Evolutionary conservation across 2,888 invertebrate genomes (phyloP).

Genomic region (Synanthedon vespiformis): DNA sequence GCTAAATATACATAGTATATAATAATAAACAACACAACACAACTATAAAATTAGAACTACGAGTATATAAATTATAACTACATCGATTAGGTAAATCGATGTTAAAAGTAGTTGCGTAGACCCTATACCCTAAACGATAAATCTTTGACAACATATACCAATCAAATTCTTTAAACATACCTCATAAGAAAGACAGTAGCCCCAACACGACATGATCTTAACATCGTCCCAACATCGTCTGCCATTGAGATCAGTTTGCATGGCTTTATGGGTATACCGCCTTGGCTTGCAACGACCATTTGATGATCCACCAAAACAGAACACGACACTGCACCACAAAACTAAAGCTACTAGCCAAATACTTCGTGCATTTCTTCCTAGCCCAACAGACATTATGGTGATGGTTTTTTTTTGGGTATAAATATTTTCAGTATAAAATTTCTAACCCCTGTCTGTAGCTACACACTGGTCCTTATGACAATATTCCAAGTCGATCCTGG

Average conservation of each 20-base stretch:
- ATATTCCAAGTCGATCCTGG: constrained; percentile 13
- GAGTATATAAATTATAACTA: too few species aligned
- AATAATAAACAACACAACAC: too few species aligned
- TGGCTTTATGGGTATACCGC: constrained; percentile 44
- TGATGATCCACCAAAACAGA: constrained; percentile 21
- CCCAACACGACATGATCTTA: constrained; percentile 85
- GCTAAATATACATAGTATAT: too few species aligned
- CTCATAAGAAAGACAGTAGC: constrained; percentile 87
- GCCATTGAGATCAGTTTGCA: constrained; percentile 70
- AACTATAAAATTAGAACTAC: too few species aligned
- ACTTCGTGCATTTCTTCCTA: constrained; percentile 10
- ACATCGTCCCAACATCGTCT: constrained; percentile 83
- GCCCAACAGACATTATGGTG: background rate
- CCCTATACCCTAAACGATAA: too few species aligned
- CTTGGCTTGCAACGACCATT: constrained; percentile 41
- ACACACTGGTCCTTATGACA: constrained; percentile 24
- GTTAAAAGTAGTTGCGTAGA: too few species aligned
- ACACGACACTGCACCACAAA: constrained; percentile 23
- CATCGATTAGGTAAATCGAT: too few species aligned
- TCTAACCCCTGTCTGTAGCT: constrained; percentile 18
- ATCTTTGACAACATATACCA: background rate
- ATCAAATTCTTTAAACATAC: constrained; percentile 43
- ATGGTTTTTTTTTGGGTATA: too few species aligned
- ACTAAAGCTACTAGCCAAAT: constrained; percentile 20
- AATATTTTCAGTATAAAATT: too few species aligned